Evolutionary conservation across 2,113 vertebrate genomes (phyloP), one percentile per base, ranked within the genome.

Genomic region (Zosterops hypoxanthus): DNA sequence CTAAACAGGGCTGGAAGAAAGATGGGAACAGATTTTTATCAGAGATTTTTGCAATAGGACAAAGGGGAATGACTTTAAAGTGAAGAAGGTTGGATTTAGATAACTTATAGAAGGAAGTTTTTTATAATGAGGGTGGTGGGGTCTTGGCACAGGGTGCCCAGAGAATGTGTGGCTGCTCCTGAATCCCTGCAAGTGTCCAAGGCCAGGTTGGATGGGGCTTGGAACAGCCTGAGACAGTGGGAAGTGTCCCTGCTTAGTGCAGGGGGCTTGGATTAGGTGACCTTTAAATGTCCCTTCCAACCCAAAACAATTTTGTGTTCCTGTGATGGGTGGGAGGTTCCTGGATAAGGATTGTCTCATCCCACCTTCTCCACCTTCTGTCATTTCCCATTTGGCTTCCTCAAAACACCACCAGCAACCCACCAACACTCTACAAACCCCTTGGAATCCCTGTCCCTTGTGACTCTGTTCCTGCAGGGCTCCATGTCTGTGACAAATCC

Each of bases 101-200:
- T 15, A 23, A 33, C 15, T 34, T 42, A 9, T 5, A 4, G 2
- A 33, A 33, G 42, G 6, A 57, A 23, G 3, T 3, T 49, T 64
- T 65, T 66, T 36, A n/a, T 2, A 20, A 0, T 6, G 23, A n/a
- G 19, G 3, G 3, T 59, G 12, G 10, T 0, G 2, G 36, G 14
- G 8, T 1, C 26, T 33, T 81, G 50, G 59, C 31, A 33, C 14
- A 36, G 26, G 21, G 4, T 72, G 9, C 11, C 50, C 34, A 72
- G 50, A 65, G 18, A 26, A 42, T 42, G 8, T 56, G 42, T 56
- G 75, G 17, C 21, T 64, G 25, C 11, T 2, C 25, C 49, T 46
- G 44, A 46, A 72, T 57, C 1, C 34, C 34, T 64, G 59, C 26
- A 10, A 72, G 2, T 28, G 18, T 36, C 26, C 44, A 65, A 36